Evolutionary conservation across 2,888 invertebrate species (phyloP).

Genomic region (Lacanobia oleracea): DNA sequence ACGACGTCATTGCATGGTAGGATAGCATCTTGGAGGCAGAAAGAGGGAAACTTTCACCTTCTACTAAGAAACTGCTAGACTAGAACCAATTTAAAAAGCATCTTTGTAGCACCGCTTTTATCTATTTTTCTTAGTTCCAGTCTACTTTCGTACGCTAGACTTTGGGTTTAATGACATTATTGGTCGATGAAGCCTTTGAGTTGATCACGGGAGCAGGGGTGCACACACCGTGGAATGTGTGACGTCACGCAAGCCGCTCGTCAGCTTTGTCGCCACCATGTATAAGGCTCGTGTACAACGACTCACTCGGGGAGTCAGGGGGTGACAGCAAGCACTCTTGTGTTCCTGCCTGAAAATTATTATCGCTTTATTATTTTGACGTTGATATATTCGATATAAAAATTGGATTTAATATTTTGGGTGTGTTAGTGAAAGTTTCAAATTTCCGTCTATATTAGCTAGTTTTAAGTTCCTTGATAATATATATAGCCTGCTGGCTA

Average conservation of each 20-base stretch:
- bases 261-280: conserved; percentile 75
- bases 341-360: conserved; percentile 44
- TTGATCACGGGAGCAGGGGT: conserved; percentile 60
- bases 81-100: neutral
- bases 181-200: conserved; percentile 47
- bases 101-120: neutral
- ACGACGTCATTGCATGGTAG: neutral
- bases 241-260: conserved; percentile 87
- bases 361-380: conserved; percentile 36
- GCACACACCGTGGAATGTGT: conserved; percentile 71
- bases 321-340: conserved; percentile 49
- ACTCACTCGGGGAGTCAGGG: conserved; percentile 50
- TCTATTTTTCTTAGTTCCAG: no score
- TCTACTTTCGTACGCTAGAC: conserved; percentile 1
- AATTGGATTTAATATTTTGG: neutral
- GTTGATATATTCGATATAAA: conserved; percentile 15
- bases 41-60: no score
- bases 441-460: conserved; percentile 1
- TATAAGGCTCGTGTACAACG: conserved; percentile 66
- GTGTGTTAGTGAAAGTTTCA: neutral
- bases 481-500: no score
- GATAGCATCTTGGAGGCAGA: no score
- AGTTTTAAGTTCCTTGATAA: no score
- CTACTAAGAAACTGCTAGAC: neutral
- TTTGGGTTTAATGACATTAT: conserved; percentile 37